Percentiles rank a stretch among this genome's conserved stretches.
These are phyloP conservation scores for Clarias magur DNA, from an alignment of 2,113 vertebrate species.

Conservation along the genomic window DNA sequence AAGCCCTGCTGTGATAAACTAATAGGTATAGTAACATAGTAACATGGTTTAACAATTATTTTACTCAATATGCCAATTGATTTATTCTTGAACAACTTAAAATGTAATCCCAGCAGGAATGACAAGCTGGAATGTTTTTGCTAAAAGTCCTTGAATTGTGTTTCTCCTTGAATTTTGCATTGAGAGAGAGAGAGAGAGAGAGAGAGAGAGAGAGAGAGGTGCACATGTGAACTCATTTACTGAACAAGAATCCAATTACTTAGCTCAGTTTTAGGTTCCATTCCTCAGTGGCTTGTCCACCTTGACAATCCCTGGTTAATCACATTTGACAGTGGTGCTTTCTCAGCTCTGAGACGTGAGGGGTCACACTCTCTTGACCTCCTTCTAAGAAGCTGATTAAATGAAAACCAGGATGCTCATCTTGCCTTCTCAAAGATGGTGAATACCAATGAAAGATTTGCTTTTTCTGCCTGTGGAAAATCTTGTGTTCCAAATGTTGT, in stretches of 20 bases:
- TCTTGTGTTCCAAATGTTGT: not conserved
- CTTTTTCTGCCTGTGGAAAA: conserved; percentile 60
- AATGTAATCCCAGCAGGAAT: not conserved
- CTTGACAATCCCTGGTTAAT: conserved; percentile 84
- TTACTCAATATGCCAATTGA: not conserved
- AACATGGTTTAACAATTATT: not conserved
- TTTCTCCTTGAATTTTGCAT: conserved; percentile 25
- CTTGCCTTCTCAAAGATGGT: conserved; percentile 81
- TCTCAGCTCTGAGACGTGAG: conserved; percentile 41
- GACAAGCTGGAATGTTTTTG: not conserved
- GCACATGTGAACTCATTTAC: conserved; percentile 73
- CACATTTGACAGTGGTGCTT: conserved; percentile 80
- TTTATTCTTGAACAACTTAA: not conserved
- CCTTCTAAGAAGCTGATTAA: conserved; percentile 85
- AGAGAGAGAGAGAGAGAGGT: not conserved
- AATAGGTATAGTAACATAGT: not conserved
- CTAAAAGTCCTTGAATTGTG: not conserved
- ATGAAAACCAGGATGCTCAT: conserved; percentile 84
- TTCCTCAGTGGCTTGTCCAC: conserved; percentile 75
- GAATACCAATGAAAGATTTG: conserved; percentile 84
- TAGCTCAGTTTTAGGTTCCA: conserved; percentile 85
- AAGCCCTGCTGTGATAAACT: not conserved
- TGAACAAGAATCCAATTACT: conserved; percentile 97
- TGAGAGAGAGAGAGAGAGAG: not conserved
- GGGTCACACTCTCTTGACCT: conserved; percentile 75